These are phyloP conservation scores for Acropternis orthonyx DNA, from an alignment of 2,797 vertebrate genomes.

Conservation along the genomic window DNA sequence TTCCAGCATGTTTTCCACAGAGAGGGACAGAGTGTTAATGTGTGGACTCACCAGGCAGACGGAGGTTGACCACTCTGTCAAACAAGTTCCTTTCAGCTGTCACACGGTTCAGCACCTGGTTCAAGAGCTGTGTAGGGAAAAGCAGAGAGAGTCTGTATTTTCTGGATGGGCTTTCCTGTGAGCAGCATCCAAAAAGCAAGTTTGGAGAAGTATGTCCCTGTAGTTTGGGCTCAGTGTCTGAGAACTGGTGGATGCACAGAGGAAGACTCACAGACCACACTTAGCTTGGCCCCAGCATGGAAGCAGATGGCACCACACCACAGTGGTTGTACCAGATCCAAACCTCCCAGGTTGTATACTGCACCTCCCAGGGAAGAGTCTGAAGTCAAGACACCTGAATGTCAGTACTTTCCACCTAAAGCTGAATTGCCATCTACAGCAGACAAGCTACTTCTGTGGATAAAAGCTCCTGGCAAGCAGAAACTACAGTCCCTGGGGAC, in stretches of 20 bases:
- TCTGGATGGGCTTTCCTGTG: background rate
- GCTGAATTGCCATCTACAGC: background rate
- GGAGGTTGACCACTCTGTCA: slow-evolving; percentile 93
- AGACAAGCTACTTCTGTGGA: background rate
- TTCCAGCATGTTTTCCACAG: accelerated
- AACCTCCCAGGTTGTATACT: background rate
- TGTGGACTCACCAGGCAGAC: slow-evolving; percentile 80
- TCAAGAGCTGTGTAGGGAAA: slow-evolving; percentile 84
- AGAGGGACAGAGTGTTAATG: background rate
- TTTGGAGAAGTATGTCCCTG: background rate
- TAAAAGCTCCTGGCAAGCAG: background rate
- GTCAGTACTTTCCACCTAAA: background rate
- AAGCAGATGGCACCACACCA: background rate
- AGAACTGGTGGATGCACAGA: background rate
- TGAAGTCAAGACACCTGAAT: background rate
- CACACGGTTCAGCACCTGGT: slow-evolving; percentile 95
- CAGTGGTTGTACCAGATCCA: background rate
- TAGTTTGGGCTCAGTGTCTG: accelerated
- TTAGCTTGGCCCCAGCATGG: background rate
- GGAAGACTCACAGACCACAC: background rate
- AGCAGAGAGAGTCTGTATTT: background rate
- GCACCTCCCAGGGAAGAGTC: background rate
- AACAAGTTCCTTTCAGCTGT: slow-evolving; percentile 97
- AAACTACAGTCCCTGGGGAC: background rate
- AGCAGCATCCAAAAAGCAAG: background rate